phyloP scores from a whole-genome alignment of 2,113 vertebrate species.

The Hydrolagus affinis region DNA sequence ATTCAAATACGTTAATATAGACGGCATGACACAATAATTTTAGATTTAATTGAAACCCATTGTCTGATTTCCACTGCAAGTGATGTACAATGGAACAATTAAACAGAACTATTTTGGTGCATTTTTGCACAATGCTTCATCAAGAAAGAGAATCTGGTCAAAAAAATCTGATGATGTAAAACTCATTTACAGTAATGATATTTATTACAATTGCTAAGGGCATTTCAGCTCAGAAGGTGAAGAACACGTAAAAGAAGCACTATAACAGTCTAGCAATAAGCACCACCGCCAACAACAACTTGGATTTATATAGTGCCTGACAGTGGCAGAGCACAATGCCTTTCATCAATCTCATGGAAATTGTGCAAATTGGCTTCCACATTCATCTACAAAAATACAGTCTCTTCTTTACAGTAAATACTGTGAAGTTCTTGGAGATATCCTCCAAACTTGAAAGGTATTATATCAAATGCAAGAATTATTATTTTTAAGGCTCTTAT shows the following conservation, averaged over 20 bases:
- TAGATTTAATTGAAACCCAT: neutral
- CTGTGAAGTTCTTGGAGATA: neutral
- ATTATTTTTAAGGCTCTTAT: neutral
- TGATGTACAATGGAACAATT: slow-evolving; percentile 1
- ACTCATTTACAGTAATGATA: slow-evolving; percentile 19
- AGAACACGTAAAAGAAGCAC: too few relatives aligned
- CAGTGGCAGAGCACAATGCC: too few relatives aligned
- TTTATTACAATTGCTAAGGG: too few relatives aligned
- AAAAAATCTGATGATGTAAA: slow-evolving; percentile 4
- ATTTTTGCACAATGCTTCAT: neutral
- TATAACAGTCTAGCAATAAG: too few relatives aligned
- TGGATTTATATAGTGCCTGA: too few relatives aligned
- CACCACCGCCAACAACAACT: too few relatives aligned
- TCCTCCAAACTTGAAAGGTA: neutral
- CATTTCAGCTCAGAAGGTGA: too few relatives aligned
- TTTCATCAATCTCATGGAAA: too few relatives aligned
- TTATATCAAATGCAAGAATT: slow-evolving; percentile 23
- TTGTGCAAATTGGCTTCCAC: too few relatives aligned
- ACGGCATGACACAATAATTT: slow-evolving; percentile 7
- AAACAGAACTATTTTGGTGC: neutral
- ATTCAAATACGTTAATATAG: neutral
- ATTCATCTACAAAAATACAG: neutral
- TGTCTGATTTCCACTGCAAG: slow-evolving; percentile 18
- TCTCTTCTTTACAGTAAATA: slow-evolving; percentile 2
- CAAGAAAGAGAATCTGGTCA: slow-evolving; percentile 15